Percentiles rank a stretch among this genome's conserved stretches.
Conservation (phyloP, 2,797 vertebrate species). For the Hozukius guyotensis region DNA sequence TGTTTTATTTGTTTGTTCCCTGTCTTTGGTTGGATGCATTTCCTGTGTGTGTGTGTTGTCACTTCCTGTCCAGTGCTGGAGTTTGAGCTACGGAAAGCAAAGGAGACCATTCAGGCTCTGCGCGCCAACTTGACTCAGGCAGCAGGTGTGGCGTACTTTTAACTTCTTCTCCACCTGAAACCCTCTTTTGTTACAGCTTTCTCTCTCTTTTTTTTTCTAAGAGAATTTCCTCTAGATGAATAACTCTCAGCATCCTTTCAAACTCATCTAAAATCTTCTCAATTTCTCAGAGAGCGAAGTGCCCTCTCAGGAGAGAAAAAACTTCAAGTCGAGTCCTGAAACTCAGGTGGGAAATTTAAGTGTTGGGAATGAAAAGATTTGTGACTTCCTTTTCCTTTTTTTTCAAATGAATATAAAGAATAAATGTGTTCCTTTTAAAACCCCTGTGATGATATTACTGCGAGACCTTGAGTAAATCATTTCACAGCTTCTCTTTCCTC, state of each 20-base stretch:
- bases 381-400: background rate
- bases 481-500: constrained; percentile 35
- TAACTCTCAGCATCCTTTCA: constrained; percentile 19
- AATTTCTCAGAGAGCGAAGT: constrained; percentile 92
- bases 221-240: constrained; percentile 51
- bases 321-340: constrained; percentile 99
- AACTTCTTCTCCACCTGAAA: constrained; percentile 85
- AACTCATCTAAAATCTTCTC: constrained; percentile 54
- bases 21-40: constrained; percentile 96
- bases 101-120: constrained; percentile 99
- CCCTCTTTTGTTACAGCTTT: constrained; percentile 69
- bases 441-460: background rate
- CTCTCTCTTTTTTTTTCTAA: constrained; percentile 31
- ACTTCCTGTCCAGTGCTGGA: constrained; percentile 99
- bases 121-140: constrained; percentile 99
- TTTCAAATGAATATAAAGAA: constrained; percentile 14
- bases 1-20: constrained; percentile 91
- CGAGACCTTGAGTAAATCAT: constrained; percentile 13
- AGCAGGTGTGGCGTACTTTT: constrained; percentile 99
- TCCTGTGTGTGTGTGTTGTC: constrained; percentile 89
- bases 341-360: constrained; percentile 90
- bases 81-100: constrained; percentile 99
- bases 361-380: constrained; percentile 7
- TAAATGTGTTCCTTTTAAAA: constrained; percentile 6
- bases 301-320: constrained; percentile 97